Evolutionary conservation across 2,797 vertebrate genomes (phyloP).

Genomic region (Sternotherus odoratus): DNA sequence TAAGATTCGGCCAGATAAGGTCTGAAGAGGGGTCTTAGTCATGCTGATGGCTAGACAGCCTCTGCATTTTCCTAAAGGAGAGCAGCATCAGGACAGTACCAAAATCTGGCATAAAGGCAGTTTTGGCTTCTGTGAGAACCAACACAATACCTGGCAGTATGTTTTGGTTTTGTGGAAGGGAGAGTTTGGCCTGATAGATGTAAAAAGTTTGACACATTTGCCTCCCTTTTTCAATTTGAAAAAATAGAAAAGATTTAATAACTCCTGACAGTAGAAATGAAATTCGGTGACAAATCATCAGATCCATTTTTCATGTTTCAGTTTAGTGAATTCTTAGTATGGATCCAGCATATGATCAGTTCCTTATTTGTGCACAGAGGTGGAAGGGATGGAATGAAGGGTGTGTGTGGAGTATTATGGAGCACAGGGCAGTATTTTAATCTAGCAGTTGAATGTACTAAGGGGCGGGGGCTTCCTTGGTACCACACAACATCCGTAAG

Average conservation of each 20-base stretch:
- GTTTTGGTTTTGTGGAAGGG: conserved; percentile 13
- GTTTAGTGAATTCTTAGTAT: not conserved
- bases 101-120: conserved; percentile 39
- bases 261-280: not conserved
- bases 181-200: not conserved
- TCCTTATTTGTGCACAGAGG: not conserved
- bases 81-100: conserved; percentile 60
- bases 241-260: not conserved
- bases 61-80: conserved; percentile 71
- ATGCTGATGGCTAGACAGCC: no score
- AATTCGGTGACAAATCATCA: not conserved
- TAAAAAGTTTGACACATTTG: rapidly evolving
- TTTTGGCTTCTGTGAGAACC: conserved; percentile 58
- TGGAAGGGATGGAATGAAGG: not conserved
- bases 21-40: no score
- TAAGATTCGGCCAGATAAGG: conserved; percentile 57
- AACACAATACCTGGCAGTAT: conserved; percentile 6
- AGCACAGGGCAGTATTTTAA: not conserved
- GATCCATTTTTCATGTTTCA: not conserved
- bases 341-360: not conserved
- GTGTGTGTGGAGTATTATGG: not conserved
- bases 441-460: not conserved
- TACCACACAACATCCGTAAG: not conserved
- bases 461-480: no score
- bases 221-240: conserved; percentile 10